Evolutionary conservation across 2,113 vertebrate genomes (phyloP), one percentile per base, ranked within the genome.

Genomic region (Paraplagusia blochii): DNA sequence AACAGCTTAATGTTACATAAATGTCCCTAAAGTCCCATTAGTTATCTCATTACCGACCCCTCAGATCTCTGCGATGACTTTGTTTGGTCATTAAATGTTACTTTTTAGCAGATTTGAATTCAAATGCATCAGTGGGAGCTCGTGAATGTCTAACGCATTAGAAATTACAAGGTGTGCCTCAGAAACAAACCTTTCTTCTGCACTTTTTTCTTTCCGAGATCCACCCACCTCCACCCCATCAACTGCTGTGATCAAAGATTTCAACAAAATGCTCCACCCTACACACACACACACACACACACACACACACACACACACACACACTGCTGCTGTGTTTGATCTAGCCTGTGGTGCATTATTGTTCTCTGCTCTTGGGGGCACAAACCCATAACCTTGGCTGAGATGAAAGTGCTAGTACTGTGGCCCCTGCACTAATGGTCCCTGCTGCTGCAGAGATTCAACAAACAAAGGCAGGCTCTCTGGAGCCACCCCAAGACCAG

Each of bases 361-460:
- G 63, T 61, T 53, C 53, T 51, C 64, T 38, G 60, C 61, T 73
- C 77, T 62, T 64, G 64, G 56, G 72, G 77, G 77, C 76, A 80
- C 72, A 72, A 66, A 77, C 82, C 73, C 63, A 63, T 88, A 88
- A 90, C 84, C 85, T 84, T 72, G 58, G 63, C 69, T 47, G 17
- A 88, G 74, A 87, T 88, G 76, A 85, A 86, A 88, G 86, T 72
- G 46, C 66, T 58, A 11, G 11, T 2, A 44, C 53, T 56, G 63
- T 79, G 76, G 58, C 74, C 79, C 76, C 67, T 66, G 76, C 65
- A 58, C 75, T 81, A 57, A 80, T 80, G 80, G 78, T 48, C 68
- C 58, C 7, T 19, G 66, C 83, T 77, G 70, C 74, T 79, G 75
- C 48, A 56, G 55, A 43, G 62, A 53, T 79, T 80, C 72, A 80